Evolutionary conservation across 2,888 invertebrate species (phyloP).

Genomic region (Xylophagus ater): DNA sequence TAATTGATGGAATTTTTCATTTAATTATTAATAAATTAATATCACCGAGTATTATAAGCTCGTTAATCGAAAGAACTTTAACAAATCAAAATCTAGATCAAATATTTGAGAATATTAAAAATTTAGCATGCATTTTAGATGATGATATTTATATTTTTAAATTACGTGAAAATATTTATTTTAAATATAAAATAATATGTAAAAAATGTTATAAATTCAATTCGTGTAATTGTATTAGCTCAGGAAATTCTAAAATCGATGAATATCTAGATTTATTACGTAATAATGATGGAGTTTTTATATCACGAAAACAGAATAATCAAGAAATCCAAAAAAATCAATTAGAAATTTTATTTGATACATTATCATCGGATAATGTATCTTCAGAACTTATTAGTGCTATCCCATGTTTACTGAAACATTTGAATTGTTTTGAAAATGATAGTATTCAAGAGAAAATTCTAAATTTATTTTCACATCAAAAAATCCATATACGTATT

Average conservation of each 20-base stretch:
- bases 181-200: conserved; percentile 11
- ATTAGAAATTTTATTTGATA: background rate
- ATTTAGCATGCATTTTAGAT: conserved; percentile 5
- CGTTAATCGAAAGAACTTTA: no score
- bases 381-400: conserved; percentile 6
- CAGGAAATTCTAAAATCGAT: background rate
- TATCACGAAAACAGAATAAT: background rate
- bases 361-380: background rate
- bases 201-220: conserved; percentile 4
- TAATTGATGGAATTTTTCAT: conserved; percentile 9
- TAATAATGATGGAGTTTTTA: conserved; percentile 1
- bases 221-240: background rate
- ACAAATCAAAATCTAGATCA: no score
- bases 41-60: background rate
- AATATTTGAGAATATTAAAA: conserved; percentile 10
- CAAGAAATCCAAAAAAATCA: conserved; percentile 2
- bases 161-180: conserved; percentile 1
- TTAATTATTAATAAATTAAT: conserved; percentile 7
- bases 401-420: conserved; percentile 12
- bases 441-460: conserved; percentile 7
- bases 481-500: conserved; percentile 6
- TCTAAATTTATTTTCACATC: conserved; percentile 9
- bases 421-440: conserved; percentile 9
- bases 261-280: conserved; percentile 4
- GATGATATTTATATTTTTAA: conserved; percentile 6